Conservation (phyloP, 2,113 vertebrate genomes). For the Perca fluviatilis region DNA sequence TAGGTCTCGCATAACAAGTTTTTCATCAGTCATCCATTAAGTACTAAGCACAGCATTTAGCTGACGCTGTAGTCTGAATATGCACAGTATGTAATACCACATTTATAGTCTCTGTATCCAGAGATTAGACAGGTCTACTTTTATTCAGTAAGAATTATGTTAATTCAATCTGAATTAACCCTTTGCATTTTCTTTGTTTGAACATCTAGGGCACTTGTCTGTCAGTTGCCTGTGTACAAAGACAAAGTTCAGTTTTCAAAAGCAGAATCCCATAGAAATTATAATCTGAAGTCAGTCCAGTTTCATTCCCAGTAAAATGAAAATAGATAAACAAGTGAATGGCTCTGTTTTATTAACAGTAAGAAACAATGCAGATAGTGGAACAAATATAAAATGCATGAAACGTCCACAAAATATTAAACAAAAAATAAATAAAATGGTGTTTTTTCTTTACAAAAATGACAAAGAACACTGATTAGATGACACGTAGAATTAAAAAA, state of each 20-base stretch:
- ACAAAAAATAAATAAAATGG: constrained; percentile 89
- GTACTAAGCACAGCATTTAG: neutral
- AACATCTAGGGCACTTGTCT: neutral
- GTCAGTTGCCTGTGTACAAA: neutral
- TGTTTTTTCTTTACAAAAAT: constrained; percentile 89
- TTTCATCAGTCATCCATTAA: neutral
- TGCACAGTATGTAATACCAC: neutral
- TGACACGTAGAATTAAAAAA: constrained; percentile 84
- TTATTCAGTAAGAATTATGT: neutral
- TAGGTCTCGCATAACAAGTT: neutral
- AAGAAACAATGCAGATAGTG: constrained; percentile 92
- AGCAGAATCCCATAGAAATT: neutral
- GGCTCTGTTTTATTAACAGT: constrained; percentile 93
- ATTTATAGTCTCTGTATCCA: neutral
- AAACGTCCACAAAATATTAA: constrained; percentile 91
- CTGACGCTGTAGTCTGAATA: neutral
- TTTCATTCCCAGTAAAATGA: constrained; percentile 13
- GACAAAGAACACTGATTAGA: constrained; percentile 87
- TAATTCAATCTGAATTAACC: neutral
- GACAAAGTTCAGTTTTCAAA: neutral
- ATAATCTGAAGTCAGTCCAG: neutral
- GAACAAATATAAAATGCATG: constrained; percentile 93
- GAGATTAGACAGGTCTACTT: neutral
- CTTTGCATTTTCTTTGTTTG: neutral
- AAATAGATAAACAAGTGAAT: constrained; percentile 55